Conservation (phyloP, 2,797 vertebrate genomes). For the Sylvia borin region DNA sequence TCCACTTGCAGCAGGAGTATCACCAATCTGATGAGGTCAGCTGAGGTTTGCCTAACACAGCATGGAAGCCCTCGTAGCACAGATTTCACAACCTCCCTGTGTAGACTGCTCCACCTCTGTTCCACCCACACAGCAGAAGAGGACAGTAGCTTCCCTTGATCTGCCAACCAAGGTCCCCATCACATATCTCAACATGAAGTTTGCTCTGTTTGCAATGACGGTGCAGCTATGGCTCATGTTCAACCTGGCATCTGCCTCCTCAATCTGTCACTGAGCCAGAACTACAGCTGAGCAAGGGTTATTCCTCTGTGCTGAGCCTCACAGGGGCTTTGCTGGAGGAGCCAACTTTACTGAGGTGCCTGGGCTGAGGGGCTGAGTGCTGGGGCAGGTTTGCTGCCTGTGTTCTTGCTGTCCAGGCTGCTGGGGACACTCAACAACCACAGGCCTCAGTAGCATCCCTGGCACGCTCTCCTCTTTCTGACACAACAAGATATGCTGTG, state of each 20-base stretch:
- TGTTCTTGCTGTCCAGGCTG: fast-evolving
- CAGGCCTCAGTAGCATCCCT: fast-evolving
- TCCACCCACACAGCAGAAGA: not conserved
- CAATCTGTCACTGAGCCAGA: fast-evolving
- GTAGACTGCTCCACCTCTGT: not conserved
- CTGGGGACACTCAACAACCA: not conserved
- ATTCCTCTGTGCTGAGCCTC: not conserved
- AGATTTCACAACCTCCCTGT: not conserved
- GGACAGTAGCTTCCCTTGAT: not conserved
- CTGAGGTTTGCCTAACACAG: not conserved
- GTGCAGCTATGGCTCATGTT: not conserved
- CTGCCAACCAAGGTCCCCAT: not conserved
- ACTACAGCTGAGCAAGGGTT: not conserved
- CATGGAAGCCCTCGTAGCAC: not conserved
- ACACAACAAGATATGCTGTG: not conserved
- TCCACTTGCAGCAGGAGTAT: not conserved
- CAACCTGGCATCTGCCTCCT: not conserved
- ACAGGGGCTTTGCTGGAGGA: not conserved
- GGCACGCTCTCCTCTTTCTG: not conserved
- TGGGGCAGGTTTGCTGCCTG: fast-evolving
- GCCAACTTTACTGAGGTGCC: not conserved
- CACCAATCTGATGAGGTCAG: not conserved
- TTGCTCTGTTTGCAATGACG: not conserved
- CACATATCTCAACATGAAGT: not conserved
- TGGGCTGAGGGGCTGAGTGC: not conserved